These are phyloP conservation scores for Gymnocypris eckloni DNA, from an alignment of 2,797 vertebrate species.

Conservation along the genomic window DNA sequence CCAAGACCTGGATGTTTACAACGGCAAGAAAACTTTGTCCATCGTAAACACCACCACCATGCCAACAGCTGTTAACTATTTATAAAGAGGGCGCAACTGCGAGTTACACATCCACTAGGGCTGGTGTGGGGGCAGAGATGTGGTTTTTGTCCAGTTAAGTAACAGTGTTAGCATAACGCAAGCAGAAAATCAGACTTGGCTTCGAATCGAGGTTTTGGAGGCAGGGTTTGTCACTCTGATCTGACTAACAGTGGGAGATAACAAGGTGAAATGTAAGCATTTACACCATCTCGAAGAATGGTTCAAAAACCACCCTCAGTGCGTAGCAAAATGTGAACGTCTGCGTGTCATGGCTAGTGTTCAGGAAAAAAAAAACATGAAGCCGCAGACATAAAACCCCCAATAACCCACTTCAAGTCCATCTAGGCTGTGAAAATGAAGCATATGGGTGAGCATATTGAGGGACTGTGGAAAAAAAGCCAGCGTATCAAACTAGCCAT, in stretches of 20 bases:
- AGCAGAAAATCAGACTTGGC: constrained; percentile 27
- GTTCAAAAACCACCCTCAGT: constrained; percentile 8
- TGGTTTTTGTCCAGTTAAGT: constrained; percentile 1
- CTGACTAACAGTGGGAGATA: constrained; percentile 29
- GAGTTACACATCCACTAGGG: constrained; percentile 56
- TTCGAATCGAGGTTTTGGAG: not conserved
- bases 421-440: constrained; percentile 52
- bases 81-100: constrained; percentile 55
- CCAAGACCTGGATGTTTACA: constrained; percentile 65
- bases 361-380: not conserved
- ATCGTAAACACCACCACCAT: constrained; percentile 65
- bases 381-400: constrained; percentile 9
- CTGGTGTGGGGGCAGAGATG: not conserved
- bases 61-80: constrained; percentile 66
- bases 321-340: not conserved
- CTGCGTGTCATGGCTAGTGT: not conserved
- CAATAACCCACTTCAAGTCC: constrained; percentile 46
- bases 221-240: constrained; percentile 16
- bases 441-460: constrained; percentile 64
- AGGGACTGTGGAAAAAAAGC: constrained; percentile 46
- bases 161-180: constrained; percentile 22
- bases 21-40: constrained; percentile 59
- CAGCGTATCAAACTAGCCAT: constrained; percentile 63
- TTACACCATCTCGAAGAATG: constrained; percentile 14
- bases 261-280: constrained; percentile 19